Base-by-base conservation (phyloP, 2,888 invertebrate species). In the Dione juno region DNA sequence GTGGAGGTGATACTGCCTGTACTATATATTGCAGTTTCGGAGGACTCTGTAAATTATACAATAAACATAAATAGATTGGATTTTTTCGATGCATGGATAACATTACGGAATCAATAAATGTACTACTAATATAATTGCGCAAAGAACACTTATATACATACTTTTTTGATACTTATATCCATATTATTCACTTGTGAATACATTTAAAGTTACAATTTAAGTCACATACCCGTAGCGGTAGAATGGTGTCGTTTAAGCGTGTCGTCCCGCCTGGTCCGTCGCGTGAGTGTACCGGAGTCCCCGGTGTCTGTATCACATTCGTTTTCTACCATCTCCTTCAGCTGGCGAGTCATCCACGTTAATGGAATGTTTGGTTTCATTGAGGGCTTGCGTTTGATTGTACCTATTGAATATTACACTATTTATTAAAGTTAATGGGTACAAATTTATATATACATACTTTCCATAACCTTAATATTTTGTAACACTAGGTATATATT, bases 331-430 rank as follows among this genome's bases (percentile, higher is more conserved):
- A 97, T 97, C 85, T 98, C 97, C 82, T 98, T 98, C 70, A 98
- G 91, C 81, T 97, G 97, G 14, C 98, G 94, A 1, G 98, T 98
- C 90, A 98, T 98, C 83, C 97, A 97, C 3, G 98, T 98, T 75
- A 98, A 86, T 0, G 98, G 98, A 63, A 98, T 94, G 88, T 97
- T 98, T 9, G 98, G 98, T 85, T 97, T 97, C 96, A 97, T 97
- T 19, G 97, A 97, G 0, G 98, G 98, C 84, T 98, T 98, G 58
- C 98, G 94, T 85, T 98, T 98, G 72, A 98, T 98, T 43, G 98
- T 98, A 43, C 97, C 97, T 28, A 28, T 28, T 28, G 28, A 28
- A 3, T 28, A 28, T 28, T n/a, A 28, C 2, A 28, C 5, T 2
- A 28, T 28, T 28, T 28, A 28, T 28, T 28, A 28, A 28, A 28